These are phyloP conservation scores for Phrynosoma platyrhinos DNA, from an alignment of 2,113 vertebrate species.

Conservation along the genomic window DNA sequence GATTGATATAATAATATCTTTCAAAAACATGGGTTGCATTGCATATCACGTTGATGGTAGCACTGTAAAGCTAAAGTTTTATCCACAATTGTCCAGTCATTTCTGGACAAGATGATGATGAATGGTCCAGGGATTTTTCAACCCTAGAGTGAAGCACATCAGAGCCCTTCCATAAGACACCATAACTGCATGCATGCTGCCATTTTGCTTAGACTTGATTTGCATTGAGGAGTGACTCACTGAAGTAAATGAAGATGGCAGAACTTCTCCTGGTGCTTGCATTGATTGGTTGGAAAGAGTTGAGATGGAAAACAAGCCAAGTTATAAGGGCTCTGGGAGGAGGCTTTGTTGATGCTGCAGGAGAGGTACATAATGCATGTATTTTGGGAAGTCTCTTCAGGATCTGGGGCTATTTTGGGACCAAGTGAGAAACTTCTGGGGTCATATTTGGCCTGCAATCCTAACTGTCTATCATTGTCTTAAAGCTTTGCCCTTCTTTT, in stretches of 20 bases:
- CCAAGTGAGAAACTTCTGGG: not conserved
- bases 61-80: not conserved
- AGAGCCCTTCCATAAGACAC: not conserved
- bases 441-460: not conserved
- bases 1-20: not conserved
- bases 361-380: too few species aligned
- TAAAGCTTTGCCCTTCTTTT: not conserved
- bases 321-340: not conserved
- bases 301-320: not conserved
- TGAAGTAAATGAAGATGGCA: not conserved
- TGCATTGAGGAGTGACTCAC: not conserved
- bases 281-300: not conserved
- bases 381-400: too few species aligned
- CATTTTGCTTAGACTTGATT: not conserved
- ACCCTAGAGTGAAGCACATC: not conserved
- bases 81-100: not conserved
- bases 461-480: not conserved
- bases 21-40: not conserved
- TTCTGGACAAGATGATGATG: not conserved
- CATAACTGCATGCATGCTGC: too few species aligned
- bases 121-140: not conserved
- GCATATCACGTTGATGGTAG: not conserved
- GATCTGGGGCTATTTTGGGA: not conserved
- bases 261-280: not conserved
- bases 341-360: not conserved